phyloP scores from a whole-genome alignment of 2,888 invertebrate genomes.

The Cybosia mesomella region DNA sequence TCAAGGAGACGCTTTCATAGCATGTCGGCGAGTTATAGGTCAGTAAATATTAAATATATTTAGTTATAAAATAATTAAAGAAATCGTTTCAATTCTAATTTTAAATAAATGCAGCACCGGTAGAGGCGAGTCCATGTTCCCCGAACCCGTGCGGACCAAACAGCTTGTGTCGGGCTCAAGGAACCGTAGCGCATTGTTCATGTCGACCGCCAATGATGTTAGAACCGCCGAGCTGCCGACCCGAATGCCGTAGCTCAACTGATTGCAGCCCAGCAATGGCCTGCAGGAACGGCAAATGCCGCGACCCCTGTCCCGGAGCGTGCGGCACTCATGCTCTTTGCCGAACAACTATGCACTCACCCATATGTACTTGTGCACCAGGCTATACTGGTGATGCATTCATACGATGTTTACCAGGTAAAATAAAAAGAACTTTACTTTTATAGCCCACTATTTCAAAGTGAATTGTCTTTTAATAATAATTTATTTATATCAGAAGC shows the following conservation, averaged over 20 bases:
- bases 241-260: slow-evolving; percentile 91
- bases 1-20: slow-evolving; percentile 92
- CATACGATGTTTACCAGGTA: slow-evolving; percentile 88
- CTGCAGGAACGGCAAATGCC: slow-evolving; percentile 89
- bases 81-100: slow-evolving; percentile 18
- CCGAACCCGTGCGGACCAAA: slow-evolving; percentile 92
- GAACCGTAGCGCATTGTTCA: slow-evolving; percentile 89
- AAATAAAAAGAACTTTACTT: slow-evolving; percentile 23
- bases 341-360: slow-evolving; percentile 90
- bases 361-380: slow-evolving; percentile 91
- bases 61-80: slow-evolving; percentile 6
- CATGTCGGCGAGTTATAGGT: slow-evolving; percentile 88
- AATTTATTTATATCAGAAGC: too few relatives aligned
- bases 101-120: slow-evolving; percentile 56
- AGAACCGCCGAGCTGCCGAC: slow-evolving; percentile 92
- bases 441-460: not conserved
- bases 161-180: slow-evolving; percentile 89
- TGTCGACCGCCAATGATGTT: slow-evolving; percentile 90
- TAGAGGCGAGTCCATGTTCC: slow-evolving; percentile 86
- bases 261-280: slow-evolving; percentile 89
- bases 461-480: not conserved
- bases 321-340: slow-evolving; percentile 92
- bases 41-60: slow-evolving; percentile 32
- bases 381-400: slow-evolving; percentile 93
- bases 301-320: slow-evolving; percentile 91